Evolutionary conservation across 2,113 vertebrate genomes (phyloP).

Genomic region (Nesospiza acunhae): DNA sequence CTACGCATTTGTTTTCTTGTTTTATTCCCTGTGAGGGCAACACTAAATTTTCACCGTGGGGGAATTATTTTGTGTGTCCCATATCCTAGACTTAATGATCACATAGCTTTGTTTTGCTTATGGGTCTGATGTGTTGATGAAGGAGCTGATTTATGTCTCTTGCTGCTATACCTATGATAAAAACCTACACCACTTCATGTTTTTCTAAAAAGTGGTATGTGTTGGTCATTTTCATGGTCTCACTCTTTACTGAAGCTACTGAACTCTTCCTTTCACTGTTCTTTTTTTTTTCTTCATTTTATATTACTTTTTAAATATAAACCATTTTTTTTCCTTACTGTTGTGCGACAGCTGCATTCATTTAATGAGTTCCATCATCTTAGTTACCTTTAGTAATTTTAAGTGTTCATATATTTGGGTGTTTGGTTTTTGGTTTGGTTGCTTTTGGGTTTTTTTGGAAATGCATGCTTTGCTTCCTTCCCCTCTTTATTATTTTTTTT

Average conservation of each 20-base stretch:
- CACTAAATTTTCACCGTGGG: accelerated
- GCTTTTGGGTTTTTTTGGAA: background rate
- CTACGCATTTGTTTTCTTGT: background rate
- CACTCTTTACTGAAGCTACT: background rate
- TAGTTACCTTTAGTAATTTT: background rate
- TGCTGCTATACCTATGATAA: background rate
- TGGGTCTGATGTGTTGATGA: too few species aligned
- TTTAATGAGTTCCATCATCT: accelerated
- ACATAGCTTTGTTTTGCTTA: accelerated
- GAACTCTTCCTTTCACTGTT: accelerated
- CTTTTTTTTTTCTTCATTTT: background rate
- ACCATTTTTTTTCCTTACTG: accelerated
- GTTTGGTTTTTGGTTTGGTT: too few species aligned
- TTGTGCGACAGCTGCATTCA: accelerated
- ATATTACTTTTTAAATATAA: background rate
- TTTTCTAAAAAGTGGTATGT: background rate
- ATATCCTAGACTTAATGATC: too few species aligned
- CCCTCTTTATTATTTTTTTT: background rate
- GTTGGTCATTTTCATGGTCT: background rate
- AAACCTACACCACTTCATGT: accelerated
- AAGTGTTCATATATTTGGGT: accelerated
- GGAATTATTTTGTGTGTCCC: accelerated
- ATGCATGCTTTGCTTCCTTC: accelerated
- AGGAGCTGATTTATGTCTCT: background rate
- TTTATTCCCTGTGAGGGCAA: accelerated